A percentile compares a stretch with the other conserved stretches of the same genome.
These are phyloP conservation scores for Ophiodon elongatus DNA, from an alignment of 2,113 vertebrate species.

Conservation along the genomic window DNA sequence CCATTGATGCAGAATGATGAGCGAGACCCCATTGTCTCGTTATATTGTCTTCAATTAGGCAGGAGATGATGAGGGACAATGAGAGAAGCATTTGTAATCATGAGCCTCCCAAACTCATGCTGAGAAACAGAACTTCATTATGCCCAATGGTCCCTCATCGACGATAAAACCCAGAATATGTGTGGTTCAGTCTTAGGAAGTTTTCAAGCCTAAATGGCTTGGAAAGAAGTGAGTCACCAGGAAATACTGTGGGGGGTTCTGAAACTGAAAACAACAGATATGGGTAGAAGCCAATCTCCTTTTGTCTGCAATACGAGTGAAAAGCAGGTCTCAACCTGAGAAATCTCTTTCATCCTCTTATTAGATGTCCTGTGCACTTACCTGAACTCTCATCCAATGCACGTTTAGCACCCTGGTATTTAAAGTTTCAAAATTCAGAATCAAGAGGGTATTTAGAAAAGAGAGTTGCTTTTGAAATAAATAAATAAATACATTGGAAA, in stretches of 20 bases:
- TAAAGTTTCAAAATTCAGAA: slow-evolving; percentile 28
- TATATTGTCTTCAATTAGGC: slow-evolving; percentile 82
- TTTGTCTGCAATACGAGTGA: slow-evolving; percentile 40
- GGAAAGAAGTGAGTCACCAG: slow-evolving; percentile 73
- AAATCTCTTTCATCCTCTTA: neutral
- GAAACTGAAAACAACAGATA: slow-evolving; percentile 55
- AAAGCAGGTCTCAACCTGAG: slow-evolving; percentile 51
- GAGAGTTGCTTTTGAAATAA: neutral
- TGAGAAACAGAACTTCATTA: slow-evolving; percentile 82
- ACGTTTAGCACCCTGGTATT: slow-evolving; percentile 24
- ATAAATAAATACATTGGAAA: neutral
- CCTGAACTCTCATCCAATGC: slow-evolving; percentile 37
- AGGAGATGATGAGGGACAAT: slow-evolving; percentile 80
- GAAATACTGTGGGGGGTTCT: slow-evolving; percentile 65
- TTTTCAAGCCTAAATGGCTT: slow-evolving; percentile 71
- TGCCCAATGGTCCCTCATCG: slow-evolving; percentile 78
- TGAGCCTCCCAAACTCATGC: slow-evolving; percentile 75
- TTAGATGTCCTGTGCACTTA: slow-evolving; percentile 48
- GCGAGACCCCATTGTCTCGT: slow-evolving; percentile 77
- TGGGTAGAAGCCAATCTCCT: slow-evolving; percentile 38
- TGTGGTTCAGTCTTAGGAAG: slow-evolving; percentile 64
- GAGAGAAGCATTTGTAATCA: slow-evolving; percentile 82
- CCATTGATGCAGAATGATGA: slow-evolving; percentile 76
- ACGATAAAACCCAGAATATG: slow-evolving; percentile 74
- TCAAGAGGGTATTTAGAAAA: neutral